phyloP scores from a whole-genome alignment of 1,140 invertebrate genomes.

The Amphibalanus amphitrite region DNA sequence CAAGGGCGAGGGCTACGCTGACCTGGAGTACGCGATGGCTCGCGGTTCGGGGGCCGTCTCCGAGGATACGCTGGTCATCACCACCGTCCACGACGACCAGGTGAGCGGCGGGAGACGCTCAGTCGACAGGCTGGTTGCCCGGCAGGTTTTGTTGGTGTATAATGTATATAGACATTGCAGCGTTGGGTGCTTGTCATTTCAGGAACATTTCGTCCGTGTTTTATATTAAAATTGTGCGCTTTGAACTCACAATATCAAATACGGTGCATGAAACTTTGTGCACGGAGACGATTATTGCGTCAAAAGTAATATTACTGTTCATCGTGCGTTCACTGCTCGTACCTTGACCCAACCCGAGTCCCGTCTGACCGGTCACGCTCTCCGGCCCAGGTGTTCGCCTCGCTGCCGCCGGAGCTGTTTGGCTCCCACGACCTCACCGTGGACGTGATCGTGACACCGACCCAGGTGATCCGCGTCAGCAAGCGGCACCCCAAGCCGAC shows the following conservation, averaged over 20 bases:
- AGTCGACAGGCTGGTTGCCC: neutral
- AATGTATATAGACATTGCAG: neutral
- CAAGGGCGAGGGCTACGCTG: slow-evolving; percentile 65
- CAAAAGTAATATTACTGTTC: neutral
- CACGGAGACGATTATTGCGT: neutral
- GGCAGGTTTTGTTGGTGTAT: neutral
- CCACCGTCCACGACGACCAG: slow-evolving; percentile 70
- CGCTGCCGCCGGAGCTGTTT: slow-evolving; percentile 50
- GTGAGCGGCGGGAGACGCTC: slow-evolving; percentile 28
- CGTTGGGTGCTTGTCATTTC: neutral
- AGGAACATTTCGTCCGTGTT: neutral
- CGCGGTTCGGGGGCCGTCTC: slow-evolving; percentile 51
- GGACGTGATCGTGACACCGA: slow-evolving; percentile 66
- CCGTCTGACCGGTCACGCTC: too few relatives aligned
- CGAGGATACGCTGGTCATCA: slow-evolving; percentile 48
- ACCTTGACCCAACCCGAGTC: too few relatives aligned
- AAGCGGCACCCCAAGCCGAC: slow-evolving; percentile 40
- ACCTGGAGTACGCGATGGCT: slow-evolving; percentile 64
- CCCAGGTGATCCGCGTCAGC: slow-evolving; percentile 41
- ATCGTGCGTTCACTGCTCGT: neutral
- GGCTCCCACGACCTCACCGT: slow-evolving; percentile 59
- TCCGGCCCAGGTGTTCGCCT: slow-evolving; percentile 43
- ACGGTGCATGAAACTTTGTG: too few relatives aligned
- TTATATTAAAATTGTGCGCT: neutral
- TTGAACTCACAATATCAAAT: neutral